These are phyloP conservation scores for Deroplatys truncata DNA, from an alignment of 2,888 invertebrate genomes.

Conservation along the genomic window DNA sequence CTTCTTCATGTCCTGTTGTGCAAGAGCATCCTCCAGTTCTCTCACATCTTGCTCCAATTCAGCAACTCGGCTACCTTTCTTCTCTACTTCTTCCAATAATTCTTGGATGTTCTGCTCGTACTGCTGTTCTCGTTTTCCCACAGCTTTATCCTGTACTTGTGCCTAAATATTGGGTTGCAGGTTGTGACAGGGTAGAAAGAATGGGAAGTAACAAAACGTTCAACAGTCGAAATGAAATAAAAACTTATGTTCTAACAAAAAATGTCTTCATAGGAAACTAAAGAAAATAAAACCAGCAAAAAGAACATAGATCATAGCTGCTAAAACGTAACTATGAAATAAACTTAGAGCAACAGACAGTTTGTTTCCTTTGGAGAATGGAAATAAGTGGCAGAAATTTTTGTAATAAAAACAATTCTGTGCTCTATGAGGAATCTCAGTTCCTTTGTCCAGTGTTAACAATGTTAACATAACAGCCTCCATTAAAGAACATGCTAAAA, in stretches of 20 bases:
- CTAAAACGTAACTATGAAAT: neutral
- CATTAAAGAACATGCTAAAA: conserved; percentile 25
- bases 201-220: neutral
- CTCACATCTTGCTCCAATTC: conserved; percentile 54
- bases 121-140: conserved; percentile 6
- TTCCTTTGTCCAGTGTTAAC: conserved; percentile 10
- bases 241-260: neutral
- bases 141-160: conserved; percentile 21
- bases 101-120: neutral
- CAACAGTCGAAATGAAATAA: neutral
- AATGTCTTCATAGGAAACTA: neutral
- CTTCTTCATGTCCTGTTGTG: neutral
- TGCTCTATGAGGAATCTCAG: conserved; percentile 8
- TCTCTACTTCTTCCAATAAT: neutral
- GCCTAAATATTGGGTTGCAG: conserved; percentile 16
- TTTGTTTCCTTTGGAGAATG: neutral
- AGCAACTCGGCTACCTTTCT: conserved; percentile 42
- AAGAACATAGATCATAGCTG: neutral
- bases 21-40: conserved; percentile 51
- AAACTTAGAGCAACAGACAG: neutral
- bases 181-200: neutral
- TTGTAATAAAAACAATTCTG: conserved; percentile 23
- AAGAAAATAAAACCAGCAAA: neutral
- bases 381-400: neutral
- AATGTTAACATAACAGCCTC: conserved; percentile 15